Conservation (phyloP, 2,113 vertebrate genomes). For the Chauna torquata region DNA sequence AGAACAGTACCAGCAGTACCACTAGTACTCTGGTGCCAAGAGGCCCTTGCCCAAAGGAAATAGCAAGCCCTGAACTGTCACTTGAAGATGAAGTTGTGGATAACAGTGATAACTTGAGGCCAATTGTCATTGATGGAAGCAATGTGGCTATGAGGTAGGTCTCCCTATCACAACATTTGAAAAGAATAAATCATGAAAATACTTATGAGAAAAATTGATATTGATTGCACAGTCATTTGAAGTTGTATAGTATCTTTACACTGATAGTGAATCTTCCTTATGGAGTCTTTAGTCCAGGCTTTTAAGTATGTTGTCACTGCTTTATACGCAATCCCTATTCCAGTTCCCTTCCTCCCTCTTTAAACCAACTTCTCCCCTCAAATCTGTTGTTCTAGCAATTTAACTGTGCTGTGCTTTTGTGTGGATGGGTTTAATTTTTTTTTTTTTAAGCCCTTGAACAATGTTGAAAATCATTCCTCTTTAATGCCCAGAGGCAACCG, state of each 20-base stretch:
- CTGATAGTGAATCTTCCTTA: not conserved
- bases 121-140: constrained; percentile 95
- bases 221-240: not conserved
- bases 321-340: not conserved
- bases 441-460: not conserved
- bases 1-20: constrained; percentile 68
- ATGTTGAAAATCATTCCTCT: not conserved
- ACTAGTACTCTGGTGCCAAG: constrained; percentile 69
- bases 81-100: constrained; percentile 92
- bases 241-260: not conserved
- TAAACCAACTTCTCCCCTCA: not conserved
- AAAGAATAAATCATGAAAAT: not conserved
- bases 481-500: not conserved
- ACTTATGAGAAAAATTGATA: not conserved
- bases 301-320: not conserved
- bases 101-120: constrained; percentile 90
- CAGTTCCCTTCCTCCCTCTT: not conserved
- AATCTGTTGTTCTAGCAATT: not conserved
- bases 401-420: not conserved
- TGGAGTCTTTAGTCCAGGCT: not conserved
- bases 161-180: not conserved
- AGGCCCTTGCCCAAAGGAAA: constrained; percentile 84
- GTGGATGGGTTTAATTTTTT: not conserved
- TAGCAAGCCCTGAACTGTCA: constrained; percentile 87
- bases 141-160: constrained; percentile 98